These are phyloP conservation scores for Ceratotherium simum DNA, from an alignment of 2,113 vertebrate species.

Conservation along the genomic window DNA sequence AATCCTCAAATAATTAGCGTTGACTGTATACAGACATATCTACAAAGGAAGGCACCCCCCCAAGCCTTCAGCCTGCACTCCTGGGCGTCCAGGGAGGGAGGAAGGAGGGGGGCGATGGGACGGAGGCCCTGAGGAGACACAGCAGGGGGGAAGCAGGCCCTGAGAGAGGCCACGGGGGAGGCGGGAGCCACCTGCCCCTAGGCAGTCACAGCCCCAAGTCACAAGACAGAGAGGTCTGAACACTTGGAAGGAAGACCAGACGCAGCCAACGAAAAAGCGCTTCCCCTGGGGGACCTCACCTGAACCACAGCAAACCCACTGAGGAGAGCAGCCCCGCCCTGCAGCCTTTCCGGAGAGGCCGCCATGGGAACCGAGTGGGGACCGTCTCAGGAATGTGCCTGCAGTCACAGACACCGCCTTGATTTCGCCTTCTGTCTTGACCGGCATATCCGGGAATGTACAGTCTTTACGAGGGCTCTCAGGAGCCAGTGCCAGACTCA, in stretches of 20 bases:
- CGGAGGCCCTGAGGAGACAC: background rate
- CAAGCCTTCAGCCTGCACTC: background rate
- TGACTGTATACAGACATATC: accelerated
- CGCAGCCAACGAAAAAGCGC: background rate
- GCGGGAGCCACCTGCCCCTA: background rate
- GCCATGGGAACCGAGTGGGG: background rate
- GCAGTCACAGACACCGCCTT: background rate
- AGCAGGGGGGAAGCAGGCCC: background rate
- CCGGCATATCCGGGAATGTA: background rate
- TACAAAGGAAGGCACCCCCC: background rate
- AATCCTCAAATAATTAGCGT: background rate
- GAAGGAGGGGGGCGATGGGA: background rate
- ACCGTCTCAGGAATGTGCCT: slow-evolving; percentile 4
- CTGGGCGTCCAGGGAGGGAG: background rate
- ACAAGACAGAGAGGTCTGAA: background rate
- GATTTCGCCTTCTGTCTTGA: background rate
- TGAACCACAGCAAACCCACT: background rate
- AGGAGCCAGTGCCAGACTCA: background rate
- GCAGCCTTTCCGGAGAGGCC: background rate
- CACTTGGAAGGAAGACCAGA: background rate
- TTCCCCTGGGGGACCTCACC: background rate
- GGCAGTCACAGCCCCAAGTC: background rate
- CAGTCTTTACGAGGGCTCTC: background rate
- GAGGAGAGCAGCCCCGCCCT: background rate
- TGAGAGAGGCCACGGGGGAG: background rate